Evolutionary conservation across 2,113 vertebrate species (phyloP), one percentile per base, ranked within the genome.

Genomic region (Thryonomys swinderianus): DNA sequence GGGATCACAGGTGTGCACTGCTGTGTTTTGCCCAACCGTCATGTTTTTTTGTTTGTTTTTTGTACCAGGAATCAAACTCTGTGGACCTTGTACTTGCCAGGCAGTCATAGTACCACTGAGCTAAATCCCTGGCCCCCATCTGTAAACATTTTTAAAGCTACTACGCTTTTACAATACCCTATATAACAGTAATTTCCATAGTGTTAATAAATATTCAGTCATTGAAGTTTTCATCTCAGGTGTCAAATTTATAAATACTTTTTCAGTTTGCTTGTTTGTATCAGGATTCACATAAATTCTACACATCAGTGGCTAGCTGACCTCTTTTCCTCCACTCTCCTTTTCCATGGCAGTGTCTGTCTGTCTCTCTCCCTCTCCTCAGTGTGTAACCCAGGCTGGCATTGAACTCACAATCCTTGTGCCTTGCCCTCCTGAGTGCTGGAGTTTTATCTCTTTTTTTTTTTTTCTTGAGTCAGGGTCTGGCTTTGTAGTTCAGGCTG

Each of bases 261-360:
- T 92, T 84, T 86, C 32, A 92, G 40, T 92, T 81, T 95, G 53
- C 42, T 88, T 85, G 48, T 30, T 88, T 85, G 51, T 30, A 32
- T 91, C 67, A 76, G 17, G n/a, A 69, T 87, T 51, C 42, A 69
- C 40, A 8, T 83, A 88, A 91, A 3, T 62, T 64, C 51, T n/a
- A 18, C 20, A 83, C 2, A 9, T 62, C 57, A 37, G 57, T 14
- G 61, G 3, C 71, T 64, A 57, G 20, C 20, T 73, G 21, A 25
- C 11, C 5, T 64, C 3, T 73, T 73, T 73, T 73, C 69, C 37
- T 73, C 21, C 18, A 42, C 21, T 20, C n/a, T 25, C 69, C 23
- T 20, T 71, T 12, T 25, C 69, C 37, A 25, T 71, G 18, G 40
- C 13, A 13, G 53, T 17, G 53, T 55, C 16, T 7, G 53, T 55